Evolutionary conservation across 2,113 vertebrate species (phyloP).

Genomic region (Oreochromis spilurus): DNA sequence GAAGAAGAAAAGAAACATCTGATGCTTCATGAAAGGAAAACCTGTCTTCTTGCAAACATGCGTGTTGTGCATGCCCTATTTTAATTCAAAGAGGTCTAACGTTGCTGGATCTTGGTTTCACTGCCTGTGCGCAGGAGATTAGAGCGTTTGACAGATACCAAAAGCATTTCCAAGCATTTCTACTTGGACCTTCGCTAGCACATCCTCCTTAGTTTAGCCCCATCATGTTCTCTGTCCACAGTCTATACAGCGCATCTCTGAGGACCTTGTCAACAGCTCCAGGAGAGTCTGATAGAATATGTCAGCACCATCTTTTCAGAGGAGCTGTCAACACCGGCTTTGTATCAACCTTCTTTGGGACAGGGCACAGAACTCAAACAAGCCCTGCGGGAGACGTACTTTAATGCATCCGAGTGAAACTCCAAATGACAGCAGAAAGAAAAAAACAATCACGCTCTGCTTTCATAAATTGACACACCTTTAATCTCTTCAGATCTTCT

Average conservation of each 20-base stretch:
- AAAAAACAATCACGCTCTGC: not conserved
- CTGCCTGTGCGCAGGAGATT: not conserved
- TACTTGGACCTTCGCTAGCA: not conserved
- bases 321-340: constrained; percentile 58
- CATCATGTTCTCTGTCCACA: not conserved
- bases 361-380: constrained; percentile 58
- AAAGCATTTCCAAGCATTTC: constrained; percentile 24
- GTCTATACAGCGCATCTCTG: constrained; percentile 31
- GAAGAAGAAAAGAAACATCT: not conserved
- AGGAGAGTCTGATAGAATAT: constrained; percentile 53
- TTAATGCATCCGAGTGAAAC: not conserved
- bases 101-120: not conserved
- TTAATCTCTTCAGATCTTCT: not conserved
- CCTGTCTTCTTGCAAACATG: not conserved
- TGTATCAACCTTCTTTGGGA: constrained; percentile 52
- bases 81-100: not conserved
- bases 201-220: constrained; percentile 24
- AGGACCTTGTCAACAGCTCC: constrained; percentile 63
- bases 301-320: constrained; percentile 66
- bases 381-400: constrained; percentile 29
- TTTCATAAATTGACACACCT: not conserved
- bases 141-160: constrained; percentile 19
- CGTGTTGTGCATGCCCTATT: not conserved
- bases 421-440: constrained; percentile 7
- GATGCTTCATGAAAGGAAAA: not conserved